Base-by-base conservation (phyloP, 2,797 vertebrate genomes). In the Molothrus ater region DNA sequence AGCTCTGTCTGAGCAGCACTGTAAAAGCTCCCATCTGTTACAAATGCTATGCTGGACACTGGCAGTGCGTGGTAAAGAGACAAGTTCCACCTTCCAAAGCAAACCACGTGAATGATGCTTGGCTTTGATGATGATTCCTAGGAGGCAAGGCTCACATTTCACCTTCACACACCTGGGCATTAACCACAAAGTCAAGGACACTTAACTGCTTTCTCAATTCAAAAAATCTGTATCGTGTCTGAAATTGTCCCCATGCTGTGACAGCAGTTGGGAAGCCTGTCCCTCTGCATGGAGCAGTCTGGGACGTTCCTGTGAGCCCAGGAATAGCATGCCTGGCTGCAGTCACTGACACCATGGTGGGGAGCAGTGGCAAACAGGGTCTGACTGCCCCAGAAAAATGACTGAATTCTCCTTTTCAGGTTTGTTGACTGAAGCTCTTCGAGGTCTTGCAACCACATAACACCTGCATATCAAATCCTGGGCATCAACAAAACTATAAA, bases 121-220 rank as follows among this genome's bases (percentile, higher is more conserved):
- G 54, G 73, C 73, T 92, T 86, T 91, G 66, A 75, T 57, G 92
- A 50, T 38, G 80, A 81, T 65, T 92, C 85, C 71, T 65, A 34
- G 43, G 70, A 82, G 61, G 47, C 54, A 71, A 42, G 17, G 32
- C 66, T 65, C 50, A 70, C 60, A 73, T 80, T 88, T 80, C 80
- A 72, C 80, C 80, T 95, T 81, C 84, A 21, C 74, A 86, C 93
- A 97, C 93, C 94, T 95, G 93, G 79, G 88, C 92, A 90, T 93
- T 86, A 86, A 80, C 80, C 89, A 96, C 90, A 88, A 88, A 94
- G 82, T 88, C 80, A 84, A 96, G 93, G 93, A 95, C 96, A 75
- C 90, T 89, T 53, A 85, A 85, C 5, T 91, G 83, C 84, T 94
- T 87, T 94, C 90, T 95, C 93, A 84, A 84, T 90, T 95, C 73